Percentiles rank a stretch among this genome's conserved stretches.
phyloP scores from a whole-genome alignment of 2,797 vertebrate genomes.

The Danio aesculapii region DNA sequence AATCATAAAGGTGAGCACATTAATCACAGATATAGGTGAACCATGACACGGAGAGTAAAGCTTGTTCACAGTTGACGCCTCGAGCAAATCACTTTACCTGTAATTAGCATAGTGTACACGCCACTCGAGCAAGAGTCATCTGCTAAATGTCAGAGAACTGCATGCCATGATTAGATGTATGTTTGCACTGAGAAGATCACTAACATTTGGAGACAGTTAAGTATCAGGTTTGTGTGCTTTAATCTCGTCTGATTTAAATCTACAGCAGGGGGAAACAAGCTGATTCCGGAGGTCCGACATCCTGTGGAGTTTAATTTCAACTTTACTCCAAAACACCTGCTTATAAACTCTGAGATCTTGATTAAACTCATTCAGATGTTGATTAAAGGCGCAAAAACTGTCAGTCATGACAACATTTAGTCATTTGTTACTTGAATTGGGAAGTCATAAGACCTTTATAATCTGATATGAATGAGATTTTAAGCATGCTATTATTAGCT shows the following conservation, averaged over 20 bases:
- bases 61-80: neutral
- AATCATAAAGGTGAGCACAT: neutral
- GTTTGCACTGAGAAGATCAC: slow-evolving; percentile 15
- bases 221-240: neutral
- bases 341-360: neutral
- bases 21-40: neutral
- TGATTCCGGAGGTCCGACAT: neutral
- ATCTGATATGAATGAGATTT: neutral
- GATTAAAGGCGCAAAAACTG: neutral
- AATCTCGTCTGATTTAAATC: neutral
- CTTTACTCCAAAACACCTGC: neutral
- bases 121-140: slow-evolving; percentile 1
- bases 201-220: slow-evolving; percentile 45
- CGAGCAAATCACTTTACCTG: slow-evolving; percentile 9
- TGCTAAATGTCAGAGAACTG: slow-evolving; percentile 35
- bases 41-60: neutral
- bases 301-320: slow-evolving; percentile 2
- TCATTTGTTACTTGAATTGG: neutral
- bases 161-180: slow-evolving; percentile 18
- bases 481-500: no score
- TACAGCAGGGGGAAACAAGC: neutral
- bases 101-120: slow-evolving; percentile 15
- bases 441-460: no score
- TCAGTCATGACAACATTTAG: neutral
- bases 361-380: slow-evolving; percentile 5